These are phyloP conservation scores for Alouatta palliata DNA, from an alignment of 2,113 vertebrate species.

Conservation along the genomic window DNA sequence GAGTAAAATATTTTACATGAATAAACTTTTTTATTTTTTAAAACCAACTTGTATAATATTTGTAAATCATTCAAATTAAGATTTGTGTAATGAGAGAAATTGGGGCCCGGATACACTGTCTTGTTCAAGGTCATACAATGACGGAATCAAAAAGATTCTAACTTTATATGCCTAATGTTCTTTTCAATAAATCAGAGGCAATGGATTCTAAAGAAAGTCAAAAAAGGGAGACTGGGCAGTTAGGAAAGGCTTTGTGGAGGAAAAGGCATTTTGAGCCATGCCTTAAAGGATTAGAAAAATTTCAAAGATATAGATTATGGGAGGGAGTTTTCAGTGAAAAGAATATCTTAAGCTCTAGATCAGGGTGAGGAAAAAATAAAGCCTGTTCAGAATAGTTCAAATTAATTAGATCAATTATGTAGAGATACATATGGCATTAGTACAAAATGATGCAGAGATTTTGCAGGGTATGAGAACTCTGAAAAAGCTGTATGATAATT, in stretches of 20 bases:
- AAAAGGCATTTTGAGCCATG: not conserved
- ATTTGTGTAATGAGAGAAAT: not conserved
- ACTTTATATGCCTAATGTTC: not conserved
- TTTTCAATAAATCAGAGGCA: not conserved
- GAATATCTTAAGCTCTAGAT: not conserved
- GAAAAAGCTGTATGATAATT: not conserved
- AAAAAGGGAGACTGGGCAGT: not conserved
- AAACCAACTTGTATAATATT: not conserved
- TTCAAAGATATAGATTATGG: not conserved
- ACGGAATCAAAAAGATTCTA: not conserved
- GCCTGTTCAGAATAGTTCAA: not conserved
- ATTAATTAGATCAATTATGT: not conserved
- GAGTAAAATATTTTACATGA: not conserved
- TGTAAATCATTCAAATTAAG: constrained; percentile 7
- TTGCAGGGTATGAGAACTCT: not conserved
- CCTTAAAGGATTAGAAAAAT: not conserved
- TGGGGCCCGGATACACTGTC: not conserved
- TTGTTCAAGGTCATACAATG: not conserved
- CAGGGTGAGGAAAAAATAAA: not conserved
- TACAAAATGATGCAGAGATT: not conserved
- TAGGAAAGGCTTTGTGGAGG: not conserved
- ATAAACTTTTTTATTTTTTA: not conserved
- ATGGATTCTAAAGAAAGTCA: not conserved
- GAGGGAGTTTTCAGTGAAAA: not conserved
- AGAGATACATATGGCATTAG: not conserved